Base-by-base conservation (phyloP, 1,140 invertebrate genomes). In the Leptopilina boulardi region DNA sequence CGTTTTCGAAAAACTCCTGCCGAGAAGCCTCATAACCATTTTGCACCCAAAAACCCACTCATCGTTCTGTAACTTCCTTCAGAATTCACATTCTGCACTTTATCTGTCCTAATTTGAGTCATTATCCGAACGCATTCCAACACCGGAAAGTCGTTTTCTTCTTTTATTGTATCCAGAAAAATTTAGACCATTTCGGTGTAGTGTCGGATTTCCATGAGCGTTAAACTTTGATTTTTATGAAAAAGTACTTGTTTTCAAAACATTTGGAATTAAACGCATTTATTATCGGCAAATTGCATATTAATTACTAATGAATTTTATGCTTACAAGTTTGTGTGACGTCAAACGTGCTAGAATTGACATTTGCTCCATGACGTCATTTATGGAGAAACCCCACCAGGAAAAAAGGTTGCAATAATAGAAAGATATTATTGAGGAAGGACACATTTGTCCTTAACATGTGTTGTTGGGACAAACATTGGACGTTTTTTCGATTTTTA, bases 1-100 rank as follows among this genome's bases (percentile, higher is more conserved):
- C 84, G 80, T 86, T 86, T 87, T 86, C 77, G 78, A 85, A 86
- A 85, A 85, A 82, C 83, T 82, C 83, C 84, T 73, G 85, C 83
- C 71, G 85, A 15, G 86, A 83, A 78, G n/a, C 51, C 72, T 81
- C 30, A 73, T 79, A 79, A 76, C 76, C 78, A 73, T 81, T 77
- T 59, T 71, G 71, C 47, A 59, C 73, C 78, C 77, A 71, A 18
- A 75, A 73, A 76, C 79, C 71, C 41, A 66, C 18, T 54, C 59
- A 70, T 54, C 71, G 71, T 72, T 70, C 59, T 75, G 30, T 70
- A 75, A 44, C 73, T 51, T 70, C 38, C 70, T 72, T 21, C n/a
- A 30, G 26, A 30, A 34, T 66, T 75, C 51, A 70, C 71, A 59
- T 54, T 54, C 42, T 59, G 74, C 34, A 42, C 15, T 41, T 59